Conservation (phyloP, 2,888 invertebrate species). For the Cataglyphis cursor region DNA sequence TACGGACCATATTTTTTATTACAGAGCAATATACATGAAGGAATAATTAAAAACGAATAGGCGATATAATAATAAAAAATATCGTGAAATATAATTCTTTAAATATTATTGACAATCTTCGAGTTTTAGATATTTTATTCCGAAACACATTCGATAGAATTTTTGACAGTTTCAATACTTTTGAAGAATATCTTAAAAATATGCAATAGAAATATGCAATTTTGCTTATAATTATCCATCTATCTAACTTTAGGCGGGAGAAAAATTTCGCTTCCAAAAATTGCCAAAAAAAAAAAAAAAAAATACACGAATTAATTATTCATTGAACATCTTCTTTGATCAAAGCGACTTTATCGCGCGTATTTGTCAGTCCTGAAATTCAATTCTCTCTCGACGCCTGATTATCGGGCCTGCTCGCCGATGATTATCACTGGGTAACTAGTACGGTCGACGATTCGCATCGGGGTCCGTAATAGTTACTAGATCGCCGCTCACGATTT, state of each 20-base stretch:
- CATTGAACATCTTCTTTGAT: background rate
- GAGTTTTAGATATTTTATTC: background rate
- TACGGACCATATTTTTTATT: background rate
- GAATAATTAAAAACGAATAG: background rate
- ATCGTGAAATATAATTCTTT: background rate
- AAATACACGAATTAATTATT: background rate
- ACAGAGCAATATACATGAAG: background rate
- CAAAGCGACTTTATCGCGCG: background rate
- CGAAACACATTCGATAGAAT: background rate
- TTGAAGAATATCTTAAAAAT: background rate
- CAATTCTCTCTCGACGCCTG: background rate
- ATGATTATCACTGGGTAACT: background rate
- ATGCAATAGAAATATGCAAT: background rate
- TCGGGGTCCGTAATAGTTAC: constrained; percentile 50
- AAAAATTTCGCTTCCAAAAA: background rate
- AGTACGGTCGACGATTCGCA: constrained; percentile 42
- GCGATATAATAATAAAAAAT: background rate
- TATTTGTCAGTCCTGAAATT: background rate
- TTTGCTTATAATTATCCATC: background rate
- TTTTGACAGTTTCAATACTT: background rate
- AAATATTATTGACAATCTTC: background rate
- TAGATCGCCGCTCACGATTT: constrained; percentile 63
- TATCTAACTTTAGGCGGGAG: background rate
- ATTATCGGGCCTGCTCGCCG: background rate
- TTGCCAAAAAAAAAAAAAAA: background rate